These are phyloP conservation scores for Azemiops feae DNA, from an alignment of 2,113 vertebrate species.

Conservation along the genomic window DNA sequence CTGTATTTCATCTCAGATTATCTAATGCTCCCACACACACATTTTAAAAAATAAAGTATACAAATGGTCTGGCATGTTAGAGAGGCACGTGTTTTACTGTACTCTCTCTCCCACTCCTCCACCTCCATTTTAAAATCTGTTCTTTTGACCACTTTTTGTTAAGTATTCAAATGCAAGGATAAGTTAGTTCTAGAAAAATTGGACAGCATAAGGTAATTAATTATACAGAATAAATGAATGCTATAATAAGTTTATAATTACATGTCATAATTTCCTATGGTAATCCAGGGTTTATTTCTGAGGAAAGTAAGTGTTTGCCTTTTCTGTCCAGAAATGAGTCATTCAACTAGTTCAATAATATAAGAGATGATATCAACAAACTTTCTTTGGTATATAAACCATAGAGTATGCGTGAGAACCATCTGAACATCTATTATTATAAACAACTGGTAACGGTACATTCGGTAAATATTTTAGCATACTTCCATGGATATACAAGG, in stretches of 20 bases:
- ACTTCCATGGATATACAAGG: neutral
- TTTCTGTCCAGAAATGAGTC: constrained; percentile 20
- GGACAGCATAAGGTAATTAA: neutral
- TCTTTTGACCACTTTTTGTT: neutral
- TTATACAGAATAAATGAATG: neutral
- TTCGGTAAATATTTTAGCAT: neutral
- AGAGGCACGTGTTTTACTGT: neutral
- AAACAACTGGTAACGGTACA: neutral
- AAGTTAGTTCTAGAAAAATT: neutral
- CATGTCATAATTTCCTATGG: neutral
- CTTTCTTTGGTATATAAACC: constrained; percentile 1
- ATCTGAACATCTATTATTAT: neutral
- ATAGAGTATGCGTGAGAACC: constrained; percentile 26
- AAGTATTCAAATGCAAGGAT: neutral
- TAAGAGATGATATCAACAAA: constrained; percentile 2
- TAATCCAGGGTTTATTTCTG: neutral
- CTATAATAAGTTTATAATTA: constrained; percentile 1
- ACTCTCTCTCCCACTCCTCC: neutral
- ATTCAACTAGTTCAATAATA: constrained; percentile 34
- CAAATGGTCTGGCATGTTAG: neutral
- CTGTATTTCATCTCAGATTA: neutral
- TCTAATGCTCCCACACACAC: neutral
- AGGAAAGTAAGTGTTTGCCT: neutral
- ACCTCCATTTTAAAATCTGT: neutral
- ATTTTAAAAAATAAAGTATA: neutral